Evolutionary conservation across 2,797 vertebrate genomes (phyloP), one percentile per base, ranked within the genome.

Genomic region (Brachymystax lenok): DNA sequence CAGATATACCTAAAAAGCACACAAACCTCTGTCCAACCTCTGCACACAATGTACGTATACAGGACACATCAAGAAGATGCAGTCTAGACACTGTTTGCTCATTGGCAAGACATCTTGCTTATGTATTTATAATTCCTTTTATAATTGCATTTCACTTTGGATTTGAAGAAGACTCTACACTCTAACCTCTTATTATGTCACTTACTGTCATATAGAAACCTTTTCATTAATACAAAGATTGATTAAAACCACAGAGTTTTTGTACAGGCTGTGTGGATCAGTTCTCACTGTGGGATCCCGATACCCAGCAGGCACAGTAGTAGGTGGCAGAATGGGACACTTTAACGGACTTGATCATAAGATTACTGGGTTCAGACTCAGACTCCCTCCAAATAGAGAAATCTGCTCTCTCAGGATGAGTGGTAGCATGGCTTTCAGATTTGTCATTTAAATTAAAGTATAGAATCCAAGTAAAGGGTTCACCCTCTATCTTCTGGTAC

Each of bases 401-500:
- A 16, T 16, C 54, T n/a, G 54, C 54, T 19, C 54, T 56, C 19
- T 56, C 17, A 56, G 17, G 17, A 56, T 56, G 54, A 19, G 54
- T 56, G 4, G 52, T 4, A 56, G 5, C 52, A 56, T 3, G 52
- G 4, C 16, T 56, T 4, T 5, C 2, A 1, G 54, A 16, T 7
- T n/a, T n/a, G 17, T 19, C 1, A n/a, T 56, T 17, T 6, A 56
- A 16, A 56, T 56, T 6, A 35, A 35, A 35, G 33, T 35, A 35
- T 35, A 35, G 40, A 14, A 82, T 59, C 66, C 80, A 69, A 74
- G 74, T 74, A 17, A 84, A 30, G 16, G 52, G 27, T 28, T 30
- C 74, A 17, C 30, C 63, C 0, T 80, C 74, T 59, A 74, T 76
- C 69, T 76, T 76, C 5, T 73, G 78, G 72, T 84, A 80, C 83